Evolutionary conservation across 2,888 invertebrate species (phyloP), one percentile per base, ranked within the genome.

Genomic region (Pristionchus maxplancki): DNA sequence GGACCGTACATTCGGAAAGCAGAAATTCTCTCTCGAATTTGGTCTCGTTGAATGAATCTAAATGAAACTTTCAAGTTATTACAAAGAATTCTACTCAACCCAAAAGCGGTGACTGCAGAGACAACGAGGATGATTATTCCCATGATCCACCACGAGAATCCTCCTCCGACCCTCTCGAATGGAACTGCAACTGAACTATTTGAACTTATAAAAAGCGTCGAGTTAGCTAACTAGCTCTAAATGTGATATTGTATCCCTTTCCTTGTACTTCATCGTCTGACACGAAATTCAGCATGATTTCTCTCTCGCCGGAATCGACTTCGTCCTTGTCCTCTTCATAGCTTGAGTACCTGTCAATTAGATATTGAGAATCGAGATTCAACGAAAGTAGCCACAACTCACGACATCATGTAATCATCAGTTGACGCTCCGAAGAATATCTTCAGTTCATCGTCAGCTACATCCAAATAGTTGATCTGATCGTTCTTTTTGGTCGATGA

Each of bases 201-300:
- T 20, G 6, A 15, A 3, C 53, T 53, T 8, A 17, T 4, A 53
- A 53, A 13, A 53, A 71, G 34, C 28, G 15, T 44, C n/a, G 28
- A 31, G 31, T 37, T 37, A 3, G 5, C 71, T 37, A 5, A 74
- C 74, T 74, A 20, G 74, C 74, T 74, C 74, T 74, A 8, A 74
- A 17, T 1, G 74, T 74, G 37, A 74, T 40, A 74, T 74, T 74
- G 74, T 40, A 74, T 74, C 74, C 74, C 74, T 28, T 74, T 17
- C 24, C 74, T 40, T 40, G 37, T 28, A 20, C 31, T 8, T 13
- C 31, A 9, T 67, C 64, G 40, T 40, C 74, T 40, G 74, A 74
- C 6, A 74, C 74, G 40, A 74, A 74, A 40, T 74, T 74, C 24
- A 74, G 20, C 24, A 74, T 40, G 40, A 74, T 37, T 6, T 40